Percentiles rank a stretch among this genome's conserved stretches.
Conservation (phyloP, 2,113 vertebrate genomes). For the Picathartes gymnocephalus region DNA sequence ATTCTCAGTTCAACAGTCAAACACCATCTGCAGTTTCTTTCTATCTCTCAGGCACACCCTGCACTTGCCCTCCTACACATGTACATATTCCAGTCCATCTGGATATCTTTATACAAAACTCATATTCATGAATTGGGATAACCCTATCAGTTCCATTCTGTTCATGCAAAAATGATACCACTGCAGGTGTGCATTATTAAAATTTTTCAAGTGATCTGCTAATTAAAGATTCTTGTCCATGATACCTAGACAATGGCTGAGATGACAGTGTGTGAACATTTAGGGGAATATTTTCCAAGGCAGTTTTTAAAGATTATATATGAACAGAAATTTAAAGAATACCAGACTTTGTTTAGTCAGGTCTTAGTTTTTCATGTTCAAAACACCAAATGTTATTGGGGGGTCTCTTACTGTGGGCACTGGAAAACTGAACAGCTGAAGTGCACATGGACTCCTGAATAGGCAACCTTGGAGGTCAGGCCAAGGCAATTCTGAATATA, state of each 20-base stretch:
- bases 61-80: constrained; percentile 1
- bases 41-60: constrained; percentile 12
- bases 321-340: background rate
- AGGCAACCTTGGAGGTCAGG: background rate
- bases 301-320: background rate
- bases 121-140: background rate
- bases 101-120: constrained; percentile 35
- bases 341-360: background rate
- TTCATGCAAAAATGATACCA: background rate
- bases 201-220: background rate
- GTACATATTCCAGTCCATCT: constrained; percentile 30
- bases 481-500: background rate
- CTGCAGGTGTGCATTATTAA: background rate
- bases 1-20: constrained; percentile 66
- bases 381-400: background rate
- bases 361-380: background rate
- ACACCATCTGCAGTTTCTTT: constrained; percentile 48
- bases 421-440: background rate
- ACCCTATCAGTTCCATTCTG: background rate
- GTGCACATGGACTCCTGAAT: fast-evolving
- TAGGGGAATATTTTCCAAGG: background rate
- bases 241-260: background rate
- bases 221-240: background rate
- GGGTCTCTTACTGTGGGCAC: background rate
- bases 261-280: background rate